Evolutionary conservation across 2,797 vertebrate genomes (phyloP), one percentile per base, ranked within the genome.

Genomic region (Lophius americanus): DNA sequence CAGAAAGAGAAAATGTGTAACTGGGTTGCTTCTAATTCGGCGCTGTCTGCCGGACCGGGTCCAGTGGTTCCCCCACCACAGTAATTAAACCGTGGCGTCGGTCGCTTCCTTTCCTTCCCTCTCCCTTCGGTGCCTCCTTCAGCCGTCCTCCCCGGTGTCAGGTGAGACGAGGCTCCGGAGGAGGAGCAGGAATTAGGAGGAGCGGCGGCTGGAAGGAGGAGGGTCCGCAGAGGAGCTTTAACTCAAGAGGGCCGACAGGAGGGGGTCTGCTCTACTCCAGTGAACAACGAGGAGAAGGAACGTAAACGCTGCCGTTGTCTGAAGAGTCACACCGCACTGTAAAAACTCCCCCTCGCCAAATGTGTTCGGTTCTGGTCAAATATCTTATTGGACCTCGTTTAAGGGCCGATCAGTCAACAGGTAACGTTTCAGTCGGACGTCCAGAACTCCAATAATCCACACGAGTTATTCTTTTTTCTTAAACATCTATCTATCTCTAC

Each of bases 71-170:
- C 91, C 91, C 87, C 88, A 91, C 91, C 87, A 88, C 72, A 93
- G 91, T 93, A 94, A 94, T 94, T 94, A 94, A 94, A 94, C 90
- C 90, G 87, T 93, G 93, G 88, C 59, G 92, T 89, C 85, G 81
- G 73, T 80, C 64, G 50, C 32, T 59, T 69, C 76, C 38, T 70
- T 38, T 64, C 64, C 47, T 23, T 49, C 71, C 65, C 64, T 36
- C 70, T 47, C 62, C 66, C 51, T 69, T 64, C 64, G 51, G 66
- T 81, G 83, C 52, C 75, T 67, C 57, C 54, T 65, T 62, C 53
- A 35, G 60, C 62, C 64, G 80, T 79, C 74, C 75, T 79, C 75
- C 54, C 55, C 75, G 71, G 70, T 92, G 91, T 91, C 92, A 92
- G 92, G 90, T 92, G 90, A 91, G 90, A 90, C 85, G 89, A 90